Evolutionary conservation across 2,113 vertebrate species (phyloP).

Genomic region (Etheostoma cragini): DNA sequence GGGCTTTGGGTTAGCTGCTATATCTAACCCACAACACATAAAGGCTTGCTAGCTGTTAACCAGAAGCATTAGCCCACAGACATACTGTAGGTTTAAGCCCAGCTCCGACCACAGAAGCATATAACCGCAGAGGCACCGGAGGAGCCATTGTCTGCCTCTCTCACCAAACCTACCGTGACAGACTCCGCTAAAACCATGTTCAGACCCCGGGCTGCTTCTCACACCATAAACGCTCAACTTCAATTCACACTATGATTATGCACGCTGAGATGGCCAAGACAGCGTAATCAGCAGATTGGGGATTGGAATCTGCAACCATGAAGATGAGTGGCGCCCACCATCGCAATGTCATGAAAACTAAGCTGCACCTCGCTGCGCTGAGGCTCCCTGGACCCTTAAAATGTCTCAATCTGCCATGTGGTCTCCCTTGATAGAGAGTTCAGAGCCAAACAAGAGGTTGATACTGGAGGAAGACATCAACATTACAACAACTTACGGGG

Average conservation of each 20-base stretch:
- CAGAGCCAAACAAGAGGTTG: constrained; percentile 48
- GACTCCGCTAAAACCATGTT: constrained; percentile 72
- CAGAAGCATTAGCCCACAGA: constrained; percentile 59
- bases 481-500: constrained; percentile 52
- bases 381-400: constrained; percentile 51
- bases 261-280: constrained; percentile 67
- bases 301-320: constrained; percentile 70
- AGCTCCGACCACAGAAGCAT: constrained; percentile 49
- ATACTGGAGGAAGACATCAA: constrained; percentile 56
- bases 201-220: constrained; percentile 65
- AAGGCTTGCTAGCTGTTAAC: constrained; percentile 47
- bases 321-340: constrained; percentile 74
- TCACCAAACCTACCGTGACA: constrained; percentile 73
- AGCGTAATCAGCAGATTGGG: constrained; percentile 76
- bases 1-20: constrained; percentile 49
- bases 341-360: constrained; percentile 66
- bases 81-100: constrained; percentile 52
- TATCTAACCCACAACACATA: constrained; percentile 49
- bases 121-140: constrained; percentile 62
- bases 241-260: constrained; percentile 72
- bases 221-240: constrained; percentile 73
- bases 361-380: constrained; percentile 54
- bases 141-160: constrained; percentile 66
- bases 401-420: constrained; percentile 43
- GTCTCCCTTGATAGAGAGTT: constrained; percentile 42